phyloP scores from a whole-genome alignment of 2,113 vertebrate species.

The Crotophaga sulcirostris region DNA sequence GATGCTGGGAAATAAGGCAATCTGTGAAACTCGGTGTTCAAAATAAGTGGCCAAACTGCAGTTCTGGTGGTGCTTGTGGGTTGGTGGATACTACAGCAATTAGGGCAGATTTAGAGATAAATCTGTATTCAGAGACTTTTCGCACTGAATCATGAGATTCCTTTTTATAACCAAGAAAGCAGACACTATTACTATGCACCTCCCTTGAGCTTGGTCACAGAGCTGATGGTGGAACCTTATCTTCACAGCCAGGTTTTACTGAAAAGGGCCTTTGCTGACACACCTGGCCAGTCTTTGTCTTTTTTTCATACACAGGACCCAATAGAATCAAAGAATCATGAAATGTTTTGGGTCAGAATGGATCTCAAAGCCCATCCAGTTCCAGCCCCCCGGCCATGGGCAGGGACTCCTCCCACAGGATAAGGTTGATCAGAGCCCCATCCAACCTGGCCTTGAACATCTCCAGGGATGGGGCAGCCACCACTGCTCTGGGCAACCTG shows the following conservation, averaged over 20 bases:
- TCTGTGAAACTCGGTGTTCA: background rate
- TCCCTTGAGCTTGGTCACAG: background rate
- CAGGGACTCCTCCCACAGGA: no score
- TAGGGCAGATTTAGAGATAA: constrained; percentile 28
- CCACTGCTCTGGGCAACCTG: no score
- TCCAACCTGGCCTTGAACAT: no score
- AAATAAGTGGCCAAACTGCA: background rate
- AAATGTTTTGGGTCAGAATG: no score
- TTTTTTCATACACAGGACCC: background rate
- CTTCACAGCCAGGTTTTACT: background rate
- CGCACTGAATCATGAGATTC: constrained; percentile 28
- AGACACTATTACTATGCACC: background rate
- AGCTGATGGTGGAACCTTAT: background rate
- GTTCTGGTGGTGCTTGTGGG: background rate
- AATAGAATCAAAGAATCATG: no score
- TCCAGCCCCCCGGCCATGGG: no score
- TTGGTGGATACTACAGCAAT: background rate
- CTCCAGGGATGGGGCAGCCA: no score
- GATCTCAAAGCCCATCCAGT: no score
- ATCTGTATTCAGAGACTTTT: constrained; percentile 8
- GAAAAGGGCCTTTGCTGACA: background rate
- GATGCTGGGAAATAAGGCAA: background rate
- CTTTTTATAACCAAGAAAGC: constrained; percentile 14
- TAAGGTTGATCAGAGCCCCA: no score
- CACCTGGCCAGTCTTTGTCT: background rate